A percentile compares a stretch with the other conserved stretches of the same genome.
Conservation (phyloP, 2,113 vertebrate species). For the Pygathrix nemaeus region DNA sequence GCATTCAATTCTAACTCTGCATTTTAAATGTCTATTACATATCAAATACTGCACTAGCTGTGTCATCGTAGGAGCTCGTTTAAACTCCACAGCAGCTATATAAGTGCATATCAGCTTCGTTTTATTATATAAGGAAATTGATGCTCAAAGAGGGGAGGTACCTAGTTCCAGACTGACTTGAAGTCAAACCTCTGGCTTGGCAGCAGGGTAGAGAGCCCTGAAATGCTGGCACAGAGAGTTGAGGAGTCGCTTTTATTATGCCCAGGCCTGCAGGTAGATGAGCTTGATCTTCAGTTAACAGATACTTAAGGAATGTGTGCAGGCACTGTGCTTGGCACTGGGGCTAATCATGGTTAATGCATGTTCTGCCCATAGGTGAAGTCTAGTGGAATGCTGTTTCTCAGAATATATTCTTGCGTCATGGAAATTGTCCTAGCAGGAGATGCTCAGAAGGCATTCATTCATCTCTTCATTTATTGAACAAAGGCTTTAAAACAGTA, state of each 20-base stretch:
- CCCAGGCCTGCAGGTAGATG: neutral
- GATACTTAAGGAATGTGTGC: neutral
- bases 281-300: neutral
- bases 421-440: neutral
- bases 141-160: neutral
- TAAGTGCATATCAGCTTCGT: neutral
- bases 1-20: neutral
- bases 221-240: neutral
- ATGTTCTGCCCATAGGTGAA: neutral
- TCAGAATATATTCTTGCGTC: neutral
- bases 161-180: neutral
- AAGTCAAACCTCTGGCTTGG: neutral
- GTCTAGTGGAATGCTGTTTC: neutral
- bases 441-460: neutral
- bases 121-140: neutral
- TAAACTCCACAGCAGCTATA: neutral
- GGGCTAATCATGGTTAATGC: too few species aligned
- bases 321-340: neutral
- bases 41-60: neutral
- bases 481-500: neutral
- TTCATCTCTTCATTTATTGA: neutral
- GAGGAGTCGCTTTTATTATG: neutral
- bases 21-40: accelerated
- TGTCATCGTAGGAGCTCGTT: neutral
- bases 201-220: neutral